Evolutionary conservation across 2,113 vertebrate genomes (phyloP).

Genomic region (Bubo blakistoni): DNA sequence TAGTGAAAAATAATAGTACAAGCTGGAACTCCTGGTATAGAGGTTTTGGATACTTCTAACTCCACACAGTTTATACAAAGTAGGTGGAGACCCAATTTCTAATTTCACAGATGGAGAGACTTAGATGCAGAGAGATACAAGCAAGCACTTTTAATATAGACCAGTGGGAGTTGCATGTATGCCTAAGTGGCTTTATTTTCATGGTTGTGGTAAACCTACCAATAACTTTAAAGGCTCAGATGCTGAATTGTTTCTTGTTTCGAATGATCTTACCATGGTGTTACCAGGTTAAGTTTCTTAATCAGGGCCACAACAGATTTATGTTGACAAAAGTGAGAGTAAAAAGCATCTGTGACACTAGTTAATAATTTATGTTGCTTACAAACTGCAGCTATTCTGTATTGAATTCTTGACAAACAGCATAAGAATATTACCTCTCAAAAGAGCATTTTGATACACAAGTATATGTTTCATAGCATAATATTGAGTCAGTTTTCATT

Average conservation of each 20-base stretch:
- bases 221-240: background rate
- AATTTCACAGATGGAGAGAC: background rate
- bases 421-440: background rate
- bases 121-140: background rate
- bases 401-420: background rate
- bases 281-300: background rate
- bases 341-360: background rate
- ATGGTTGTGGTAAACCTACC: background rate
- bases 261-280: background rate
- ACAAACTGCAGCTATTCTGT: background rate
- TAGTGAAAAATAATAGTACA: background rate
- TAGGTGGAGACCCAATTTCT: background rate
- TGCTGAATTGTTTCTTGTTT: background rate
- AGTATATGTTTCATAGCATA: background rate
- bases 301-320: background rate
- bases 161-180: background rate
- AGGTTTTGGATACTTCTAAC: background rate
- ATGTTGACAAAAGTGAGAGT: background rate
- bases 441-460: background rate
- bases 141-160: background rate
- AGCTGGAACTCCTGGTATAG: background rate
- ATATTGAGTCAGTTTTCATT: background rate
- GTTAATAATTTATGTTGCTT: background rate
- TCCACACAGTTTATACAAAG: background rate
- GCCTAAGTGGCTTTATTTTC: background rate